These are phyloP conservation scores for Gadopsis marmoratus DNA, from an alignment of 2,797 vertebrate genomes.

Conservation along the genomic window DNA sequence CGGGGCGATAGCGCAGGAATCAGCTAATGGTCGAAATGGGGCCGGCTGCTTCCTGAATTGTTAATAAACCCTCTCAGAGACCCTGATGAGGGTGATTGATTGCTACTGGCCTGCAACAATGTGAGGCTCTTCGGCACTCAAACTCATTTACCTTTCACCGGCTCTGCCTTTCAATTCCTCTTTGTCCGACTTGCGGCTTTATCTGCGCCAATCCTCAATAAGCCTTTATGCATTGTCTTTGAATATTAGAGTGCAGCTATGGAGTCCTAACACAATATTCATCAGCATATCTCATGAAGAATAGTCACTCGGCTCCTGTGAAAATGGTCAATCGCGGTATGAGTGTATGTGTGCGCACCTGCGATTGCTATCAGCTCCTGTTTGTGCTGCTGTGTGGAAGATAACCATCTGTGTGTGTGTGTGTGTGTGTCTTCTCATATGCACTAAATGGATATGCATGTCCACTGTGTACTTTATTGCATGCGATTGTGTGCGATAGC, in stretches of 20 bases:
- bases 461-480: conserved; percentile 50
- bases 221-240: conserved; percentile 59
- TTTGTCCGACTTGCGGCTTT: conserved; percentile 56
- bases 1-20: conserved; percentile 34
- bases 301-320: conserved; percentile 37
- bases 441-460: conserved; percentile 58
- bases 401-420: conserved; percentile 41
- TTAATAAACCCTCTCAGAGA: conserved; percentile 74
- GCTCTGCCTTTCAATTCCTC: conserved; percentile 51
- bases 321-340: conserved; percentile 26
- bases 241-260: conserved; percentile 60
- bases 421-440: conserved; percentile 29
- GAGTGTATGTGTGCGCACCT: conserved; percentile 24
- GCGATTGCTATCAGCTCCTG: conserved; percentile 57
- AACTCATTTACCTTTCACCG: conserved; percentile 68
- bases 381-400: conserved; percentile 44
- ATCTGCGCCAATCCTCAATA: conserved; percentile 51
- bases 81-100: conserved; percentile 76
- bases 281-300: conserved; percentile 37
- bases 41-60: conserved; percentile 71
- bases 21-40: conserved; percentile 69
- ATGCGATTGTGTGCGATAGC: conserved; percentile 37
- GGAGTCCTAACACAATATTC: conserved; percentile 31
- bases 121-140: conserved; percentile 66
- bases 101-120: conserved; percentile 65